Evolutionary conservation across 2,797 vertebrate species (phyloP), one percentile per base, ranked within the genome.

Genomic region (Ptychobarbus kaznakovi): DNA sequence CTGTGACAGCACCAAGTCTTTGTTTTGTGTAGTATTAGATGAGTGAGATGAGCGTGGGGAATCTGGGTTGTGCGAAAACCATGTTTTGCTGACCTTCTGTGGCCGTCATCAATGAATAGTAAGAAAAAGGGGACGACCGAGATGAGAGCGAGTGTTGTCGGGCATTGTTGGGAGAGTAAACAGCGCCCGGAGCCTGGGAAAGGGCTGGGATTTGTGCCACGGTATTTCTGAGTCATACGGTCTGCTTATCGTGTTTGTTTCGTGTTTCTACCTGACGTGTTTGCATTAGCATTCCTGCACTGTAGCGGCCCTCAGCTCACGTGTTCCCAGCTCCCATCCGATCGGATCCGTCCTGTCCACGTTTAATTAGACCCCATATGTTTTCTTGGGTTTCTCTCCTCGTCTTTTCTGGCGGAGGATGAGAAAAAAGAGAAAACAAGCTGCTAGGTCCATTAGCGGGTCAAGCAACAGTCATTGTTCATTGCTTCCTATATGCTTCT

Each of bases 381-480:
- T 93, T 92, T 92, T 91, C 81, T 42, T 88, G 84, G 3, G 35
- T 72, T 84, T 80, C 70, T 83, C 68, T 87, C 65, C 84, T 88
- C 74, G 68, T 83, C 85, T 73, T 53, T 72, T 76, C 82, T 46
- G 51, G 68, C 51, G 44, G 68, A 87, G 22, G 73, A 51, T 40
- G 56, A 51, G 42, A 77, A 72, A 88, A 86, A 83, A 87, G 40
- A 79, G 83, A 88, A 87, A 86, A 86, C 88, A 83, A 42, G 74
- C 94, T 95, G 95, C 79, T 94, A 91, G 84, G 94, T 93, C 92
- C 92, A 96, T 95, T 95, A 95, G 92, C 80, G 87, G 94, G 94
- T 95, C 94, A 95, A 93, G 93, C 91, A 94, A 92, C 92, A 95
- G 94, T 95, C 94, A 96, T 94, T 95, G 95, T 95, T 95, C 94